Percentiles rank a stretch among this genome's conserved stretches.
These are phyloP conservation scores for Eupleurogrammus muticus DNA, from an alignment of 2,797 vertebrate species.

Conservation along the genomic window DNA sequence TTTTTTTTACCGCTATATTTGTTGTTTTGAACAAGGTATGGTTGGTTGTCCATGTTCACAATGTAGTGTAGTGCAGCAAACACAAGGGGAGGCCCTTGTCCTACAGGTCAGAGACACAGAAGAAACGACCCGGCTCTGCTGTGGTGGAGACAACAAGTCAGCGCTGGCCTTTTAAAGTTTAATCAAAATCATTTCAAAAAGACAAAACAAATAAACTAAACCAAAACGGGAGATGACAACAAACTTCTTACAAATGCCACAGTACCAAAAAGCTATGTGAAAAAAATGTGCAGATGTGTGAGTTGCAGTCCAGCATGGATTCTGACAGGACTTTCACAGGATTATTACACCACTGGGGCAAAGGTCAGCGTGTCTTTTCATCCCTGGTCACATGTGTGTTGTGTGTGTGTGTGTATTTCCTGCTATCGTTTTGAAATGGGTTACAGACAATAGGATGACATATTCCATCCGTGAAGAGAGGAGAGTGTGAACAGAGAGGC, in stretches of 20 bases:
- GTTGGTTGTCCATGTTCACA: not conserved
- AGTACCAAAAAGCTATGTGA: not conserved
- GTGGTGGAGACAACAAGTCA: not conserved
- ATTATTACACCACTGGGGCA: slow-evolving; percentile 5
- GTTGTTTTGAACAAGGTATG: no score
- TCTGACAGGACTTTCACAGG: not conserved
- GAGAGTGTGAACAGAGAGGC: slow-evolving; percentile 52
- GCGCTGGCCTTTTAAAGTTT: slow-evolving; percentile 1
- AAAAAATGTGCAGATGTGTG: not conserved
- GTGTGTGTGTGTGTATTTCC: not conserved
- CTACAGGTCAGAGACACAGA: slow-evolving; percentile 43
- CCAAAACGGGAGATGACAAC: not conserved
- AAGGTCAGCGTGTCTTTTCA: not conserved
- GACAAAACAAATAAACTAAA: not conserved
- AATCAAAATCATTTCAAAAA: no score
- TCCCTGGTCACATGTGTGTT: slow-evolving; percentile 22
- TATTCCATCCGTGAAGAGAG: slow-evolving; percentile 50
- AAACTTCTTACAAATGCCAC: not conserved
- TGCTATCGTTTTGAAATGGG: slow-evolving; percentile 44
- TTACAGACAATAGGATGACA: slow-evolving; percentile 45
- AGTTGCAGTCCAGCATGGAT: not conserved
- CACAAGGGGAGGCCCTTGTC: slow-evolving; percentile 76
- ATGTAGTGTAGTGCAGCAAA: slow-evolving; percentile 43
- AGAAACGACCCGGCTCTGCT: not conserved
- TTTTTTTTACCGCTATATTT: not conserved